Percentiles rank a stretch among this genome's conserved stretches.
These are phyloP conservation scores for Arctia plantaginis DNA, from an alignment of 2,888 invertebrate species.

Conservation along the genomic window DNA sequence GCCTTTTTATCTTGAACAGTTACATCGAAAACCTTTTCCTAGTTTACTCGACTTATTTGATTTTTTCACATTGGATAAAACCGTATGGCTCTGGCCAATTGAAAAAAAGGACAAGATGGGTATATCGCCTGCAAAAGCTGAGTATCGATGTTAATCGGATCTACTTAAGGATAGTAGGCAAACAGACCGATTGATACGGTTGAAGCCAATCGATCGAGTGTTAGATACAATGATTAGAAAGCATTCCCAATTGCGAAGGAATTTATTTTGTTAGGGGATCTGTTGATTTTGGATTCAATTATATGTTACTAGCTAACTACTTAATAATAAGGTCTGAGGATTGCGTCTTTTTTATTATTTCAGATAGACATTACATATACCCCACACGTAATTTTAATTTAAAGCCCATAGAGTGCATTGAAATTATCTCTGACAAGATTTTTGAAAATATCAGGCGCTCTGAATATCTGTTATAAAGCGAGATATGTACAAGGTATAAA, in stretches of 20 bases:
- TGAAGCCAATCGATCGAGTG: not conserved
- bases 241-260: slow-evolving; percentile 19
- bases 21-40: slow-evolving; percentile 55
- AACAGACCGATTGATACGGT: slow-evolving; percentile 32
- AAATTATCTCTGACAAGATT: too few relatives aligned
- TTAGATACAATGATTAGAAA: slow-evolving; percentile 36
- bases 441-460: too few relatives aligned
- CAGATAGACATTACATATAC: too few relatives aligned
- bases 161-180: slow-evolving; percentile 50
- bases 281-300: not conserved
- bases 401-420: too few relatives aligned
- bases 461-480: too few relatives aligned
- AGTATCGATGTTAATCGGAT: slow-evolving; percentile 60
- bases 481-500: not conserved
- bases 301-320: too few relatives aligned
- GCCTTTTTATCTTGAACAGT: slow-evolving; percentile 26
- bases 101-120: slow-evolving; percentile 55
- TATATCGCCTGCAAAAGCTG: slow-evolving; percentile 48
- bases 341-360: too few relatives aligned
- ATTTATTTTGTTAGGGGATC: not conserved
- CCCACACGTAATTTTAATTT: too few relatives aligned
- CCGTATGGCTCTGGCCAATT: slow-evolving; percentile 55
- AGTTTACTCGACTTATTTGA: slow-evolving; percentile 53
- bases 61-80: slow-evolving; percentile 47
- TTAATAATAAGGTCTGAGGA: too few relatives aligned